phyloP scores from a whole-genome alignment of 1,140 invertebrate species.

The Anagrus nilaparvatae region DNA sequence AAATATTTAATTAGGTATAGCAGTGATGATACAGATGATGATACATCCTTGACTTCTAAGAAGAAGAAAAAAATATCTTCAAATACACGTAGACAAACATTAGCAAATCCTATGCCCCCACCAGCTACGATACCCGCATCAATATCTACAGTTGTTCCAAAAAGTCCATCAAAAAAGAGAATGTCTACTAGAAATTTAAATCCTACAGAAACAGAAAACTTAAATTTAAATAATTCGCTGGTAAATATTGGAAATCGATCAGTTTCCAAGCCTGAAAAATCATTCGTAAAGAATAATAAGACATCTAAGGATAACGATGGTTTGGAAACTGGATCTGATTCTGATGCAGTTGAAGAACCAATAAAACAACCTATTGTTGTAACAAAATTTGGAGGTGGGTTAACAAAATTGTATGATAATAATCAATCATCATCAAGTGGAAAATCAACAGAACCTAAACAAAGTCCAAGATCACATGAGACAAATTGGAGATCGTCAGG shows the following conservation, averaged over 20 bases:
- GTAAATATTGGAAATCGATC: constrained; percentile 16
- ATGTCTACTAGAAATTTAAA: constrained; percentile 21
- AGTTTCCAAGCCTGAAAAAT: constrained; percentile 20
- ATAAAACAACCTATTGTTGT: constrained; percentile 5
- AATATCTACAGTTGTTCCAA: constrained; percentile 11
- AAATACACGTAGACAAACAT: constrained; percentile 29
- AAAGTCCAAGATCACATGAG: constrained; percentile 11
- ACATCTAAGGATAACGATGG: constrained; percentile 40
- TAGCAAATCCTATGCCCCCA: constrained; percentile 41
- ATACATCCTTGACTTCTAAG: constrained; percentile 17
- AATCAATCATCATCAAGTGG: neutral
- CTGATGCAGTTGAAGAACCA: constrained; percentile 30
- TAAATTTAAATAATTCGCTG: constrained; percentile 17
- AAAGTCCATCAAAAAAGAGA: constrained; percentile 23
- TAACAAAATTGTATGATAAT: constrained; percentile 12
- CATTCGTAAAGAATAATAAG: constrained; percentile 37
- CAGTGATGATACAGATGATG: constrained; percentile 38
- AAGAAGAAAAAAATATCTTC: constrained; percentile 32
- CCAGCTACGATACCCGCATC: constrained; percentile 19
- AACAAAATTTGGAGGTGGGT: constrained; percentile 13
- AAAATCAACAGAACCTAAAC: constrained; percentile 8
- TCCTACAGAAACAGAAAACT: constrained; percentile 17
- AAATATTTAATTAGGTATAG: constrained; percentile 27
- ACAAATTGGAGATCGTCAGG: constrained; percentile 10
- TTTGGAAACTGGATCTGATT: constrained; percentile 50